Evolutionary conservation across 2,113 vertebrate genomes (phyloP).

Genomic region (Nipponia nippon): DNA sequence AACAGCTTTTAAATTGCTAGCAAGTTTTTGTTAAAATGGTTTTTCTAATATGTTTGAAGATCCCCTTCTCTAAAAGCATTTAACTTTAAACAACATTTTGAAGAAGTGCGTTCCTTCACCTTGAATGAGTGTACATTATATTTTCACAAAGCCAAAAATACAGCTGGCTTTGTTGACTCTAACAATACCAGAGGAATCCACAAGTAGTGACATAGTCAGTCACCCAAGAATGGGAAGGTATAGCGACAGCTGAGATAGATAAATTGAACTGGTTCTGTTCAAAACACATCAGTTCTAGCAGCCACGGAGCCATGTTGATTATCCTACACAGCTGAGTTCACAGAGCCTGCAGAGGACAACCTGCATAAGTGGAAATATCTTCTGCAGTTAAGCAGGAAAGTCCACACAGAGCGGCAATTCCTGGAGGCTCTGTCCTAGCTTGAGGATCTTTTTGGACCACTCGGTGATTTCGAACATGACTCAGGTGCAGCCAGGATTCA

Average conservation of each 20-base stretch:
- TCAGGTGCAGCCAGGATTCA: not conserved
- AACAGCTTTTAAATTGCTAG: not conserved
- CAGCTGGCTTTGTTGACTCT: not conserved
- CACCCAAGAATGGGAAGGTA: not conserved
- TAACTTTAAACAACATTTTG: not conserved
- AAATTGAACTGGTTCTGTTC: not conserved
- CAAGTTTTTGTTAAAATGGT: not conserved
- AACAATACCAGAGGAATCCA: not conserved
- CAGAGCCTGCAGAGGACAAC: not conserved
- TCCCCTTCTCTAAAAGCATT: not conserved
- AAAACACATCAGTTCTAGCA: not conserved
- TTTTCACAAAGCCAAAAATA: not conserved
- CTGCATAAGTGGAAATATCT: accelerated
- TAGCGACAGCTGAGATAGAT: not conserved
- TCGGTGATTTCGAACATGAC: not conserved
- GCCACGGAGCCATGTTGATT: not conserved
- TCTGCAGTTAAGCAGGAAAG: not conserved
- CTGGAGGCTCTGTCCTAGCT: not conserved
- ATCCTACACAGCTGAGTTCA: not conserved
- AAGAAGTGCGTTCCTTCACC: not conserved
- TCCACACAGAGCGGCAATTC: not conserved
- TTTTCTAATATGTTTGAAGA: not conserved
- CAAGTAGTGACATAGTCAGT: not conserved
- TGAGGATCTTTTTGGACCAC: not conserved
- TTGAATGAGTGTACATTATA: not conserved